phyloP scores from a whole-genome alignment of 1,140 invertebrate species.

The Penaeus vannamei region DNA sequence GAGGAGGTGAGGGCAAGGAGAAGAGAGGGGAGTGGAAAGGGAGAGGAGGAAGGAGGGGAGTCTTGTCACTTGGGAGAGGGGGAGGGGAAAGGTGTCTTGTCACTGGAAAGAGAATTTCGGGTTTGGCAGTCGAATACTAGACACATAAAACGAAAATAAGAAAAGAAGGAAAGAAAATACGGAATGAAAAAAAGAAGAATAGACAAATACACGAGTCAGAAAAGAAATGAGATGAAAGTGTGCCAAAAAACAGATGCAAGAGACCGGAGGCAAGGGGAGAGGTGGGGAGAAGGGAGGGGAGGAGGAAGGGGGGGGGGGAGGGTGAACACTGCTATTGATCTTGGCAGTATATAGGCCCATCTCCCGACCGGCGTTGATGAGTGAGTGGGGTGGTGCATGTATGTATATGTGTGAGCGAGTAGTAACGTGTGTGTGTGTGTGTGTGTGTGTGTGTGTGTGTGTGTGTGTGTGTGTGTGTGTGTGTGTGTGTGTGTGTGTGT shows the following conservation, averaged over 20 bases:
- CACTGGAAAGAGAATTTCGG: too few relatives aligned
- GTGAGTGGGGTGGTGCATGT: too few relatives aligned
- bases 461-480: too few relatives aligned
- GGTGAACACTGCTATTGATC: constrained; percentile 17
- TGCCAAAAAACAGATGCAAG: background rate
- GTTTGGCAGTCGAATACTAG: too few relatives aligned
- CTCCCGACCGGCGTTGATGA: too few relatives aligned
- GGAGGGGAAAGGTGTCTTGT: background rate
- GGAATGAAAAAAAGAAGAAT: too few relatives aligned
- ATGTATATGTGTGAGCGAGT: too few relatives aligned
- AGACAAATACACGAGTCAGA: background rate
- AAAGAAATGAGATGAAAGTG: background rate
- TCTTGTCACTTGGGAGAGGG: background rate
- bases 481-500: too few relatives aligned
- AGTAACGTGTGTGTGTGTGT: too few relatives aligned
- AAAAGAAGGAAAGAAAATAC: too few relatives aligned
- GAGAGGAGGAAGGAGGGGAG: background rate
- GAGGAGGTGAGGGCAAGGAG: background rate
- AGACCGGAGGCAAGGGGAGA: background rate
- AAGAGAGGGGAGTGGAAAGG: background rate
- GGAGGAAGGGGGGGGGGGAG: background rate
- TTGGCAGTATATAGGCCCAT: constrained; percentile 4
- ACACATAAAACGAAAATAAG: too few relatives aligned
- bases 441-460: too few relatives aligned
- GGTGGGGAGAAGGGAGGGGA: background rate